Conservation (phyloP, 2,113 vertebrate species). For the Pitta sordida region DNA sequence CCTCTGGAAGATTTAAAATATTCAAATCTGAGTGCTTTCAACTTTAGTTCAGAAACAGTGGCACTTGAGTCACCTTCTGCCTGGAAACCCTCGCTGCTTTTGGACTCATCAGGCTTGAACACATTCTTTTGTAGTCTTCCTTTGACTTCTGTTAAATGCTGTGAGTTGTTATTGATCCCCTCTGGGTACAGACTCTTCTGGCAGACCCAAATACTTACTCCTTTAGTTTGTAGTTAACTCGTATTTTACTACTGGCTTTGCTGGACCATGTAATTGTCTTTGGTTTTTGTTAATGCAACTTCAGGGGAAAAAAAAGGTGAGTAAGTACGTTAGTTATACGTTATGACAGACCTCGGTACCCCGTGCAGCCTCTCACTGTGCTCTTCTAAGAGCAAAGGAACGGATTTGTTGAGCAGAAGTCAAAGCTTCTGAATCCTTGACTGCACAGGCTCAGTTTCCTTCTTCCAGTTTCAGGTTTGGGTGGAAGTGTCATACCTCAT, state of each 20-base stretch:
- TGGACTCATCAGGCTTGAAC: background rate
- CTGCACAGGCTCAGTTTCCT: background rate
- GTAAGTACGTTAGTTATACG: background rate
- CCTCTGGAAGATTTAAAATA: background rate
- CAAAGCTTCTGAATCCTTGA: background rate
- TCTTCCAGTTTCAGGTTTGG: background rate
- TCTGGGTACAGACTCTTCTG: conserved; percentile 39
- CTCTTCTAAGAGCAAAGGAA: background rate
- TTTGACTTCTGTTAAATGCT: conserved; percentile 5
- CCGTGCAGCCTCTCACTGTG: background rate
- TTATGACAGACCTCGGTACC: background rate
- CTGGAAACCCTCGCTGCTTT: background rate
- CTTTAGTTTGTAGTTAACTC: conserved; percentile 45
- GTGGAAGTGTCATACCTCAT: background rate
- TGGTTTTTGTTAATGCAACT: background rate
- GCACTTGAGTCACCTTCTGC: conserved; percentile 6
- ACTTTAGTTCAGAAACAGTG: background rate
- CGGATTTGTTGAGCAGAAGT: background rate
- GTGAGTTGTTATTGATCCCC: conserved; percentile 36
- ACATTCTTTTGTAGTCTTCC: background rate
- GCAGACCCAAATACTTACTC: background rate
- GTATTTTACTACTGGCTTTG: conserved; percentile 27
- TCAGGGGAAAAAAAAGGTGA: background rate
- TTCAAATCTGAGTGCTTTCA: fast-evolving
- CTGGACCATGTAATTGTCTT: background rate